phyloP scores from a whole-genome alignment of 2,797 vertebrate species.

The Sebastes cheni region DNA sequence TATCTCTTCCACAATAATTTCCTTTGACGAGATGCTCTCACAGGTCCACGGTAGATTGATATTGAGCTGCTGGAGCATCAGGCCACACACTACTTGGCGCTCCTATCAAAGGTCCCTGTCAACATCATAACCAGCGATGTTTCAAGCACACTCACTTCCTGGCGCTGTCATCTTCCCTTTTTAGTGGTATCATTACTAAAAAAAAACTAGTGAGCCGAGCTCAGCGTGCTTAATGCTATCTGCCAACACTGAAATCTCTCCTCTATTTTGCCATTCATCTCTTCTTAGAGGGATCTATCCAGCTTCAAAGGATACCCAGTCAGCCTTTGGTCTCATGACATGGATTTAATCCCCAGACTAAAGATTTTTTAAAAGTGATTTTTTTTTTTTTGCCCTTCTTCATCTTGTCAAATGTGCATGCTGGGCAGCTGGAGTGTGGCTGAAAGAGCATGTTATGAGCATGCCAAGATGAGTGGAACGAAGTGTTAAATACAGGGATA shows the following conservation, averaged over 20 bases:
- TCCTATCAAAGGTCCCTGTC: conserved; percentile 46
- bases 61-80: conserved; percentile 25
- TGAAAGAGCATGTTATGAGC: conserved; percentile 47
- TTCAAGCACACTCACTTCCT: conserved; percentile 35
- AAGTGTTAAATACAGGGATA: conserved; percentile 51
- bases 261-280: conserved; percentile 67
- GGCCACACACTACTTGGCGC: conserved; percentile 29
- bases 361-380: conserved; percentile 62
- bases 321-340: conserved; percentile 72
- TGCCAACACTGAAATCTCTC: conserved; percentile 64
- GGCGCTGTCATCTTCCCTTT: conserved; percentile 46
- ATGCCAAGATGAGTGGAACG: conserved; percentile 51
- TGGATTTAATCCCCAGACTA: conserved; percentile 72
- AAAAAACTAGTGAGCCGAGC: conserved; percentile 39
- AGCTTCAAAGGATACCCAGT: conserved; percentile 70
- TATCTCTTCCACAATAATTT: background rate
- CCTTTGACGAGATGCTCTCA: conserved; percentile 11
- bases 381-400: conserved; percentile 18
- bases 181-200: conserved; percentile 50
- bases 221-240: conserved; percentile 59
- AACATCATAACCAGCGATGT: conserved; percentile 40
- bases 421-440: conserved; percentile 50
- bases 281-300: conserved; percentile 66
- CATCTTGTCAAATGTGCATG: conserved; percentile 54
- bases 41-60: conserved; percentile 17